Evolutionary conservation across 2,888 invertebrate species (phyloP), one percentile per base, ranked within the genome.

Genomic region (Augiades crinisus): DNA sequence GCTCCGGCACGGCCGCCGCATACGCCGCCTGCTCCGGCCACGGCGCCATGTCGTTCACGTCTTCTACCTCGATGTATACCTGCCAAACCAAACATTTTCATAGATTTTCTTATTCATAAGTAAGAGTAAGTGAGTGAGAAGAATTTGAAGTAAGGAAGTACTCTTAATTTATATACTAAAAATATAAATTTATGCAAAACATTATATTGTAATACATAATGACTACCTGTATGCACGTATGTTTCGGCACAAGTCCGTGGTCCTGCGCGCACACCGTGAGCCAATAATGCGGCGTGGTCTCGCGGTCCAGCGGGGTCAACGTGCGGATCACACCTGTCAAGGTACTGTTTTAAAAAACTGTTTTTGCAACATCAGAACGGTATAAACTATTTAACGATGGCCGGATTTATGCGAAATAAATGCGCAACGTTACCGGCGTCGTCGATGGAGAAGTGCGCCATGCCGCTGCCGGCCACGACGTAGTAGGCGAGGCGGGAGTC

Each of bases 41-140:
- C 47, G 99, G 99, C 34, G 94, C 94, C 91, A 98, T 97, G 91
- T 99, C 99, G 88, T 99, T 99, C 72, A 95, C 96, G 87, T 99
- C 98, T 63, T 93, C 89, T 59, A 99, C 95, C 73, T 95, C 93
- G 34, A 90, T 67, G 75, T 77, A 86, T 52, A 89, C 82, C 81
- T 84, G 70, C 55, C 10, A 4, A 27, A 4, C 10, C n/a, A n/a
- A 27, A 2, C 5, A 27, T 8, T 5, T 3, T 22, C 4, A 22
- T 6, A 22, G 19, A 3, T 2, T 19, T 19, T 19, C 19, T 19
- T 5, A 5, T 19, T n/a, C n/a, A n/a, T n/a, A n/a, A n/a, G n/a
- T n/a, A n/a, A n/a, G n/a, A n/a, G n/a, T n/a, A n/a, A n/a, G n/a
- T n/a, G n/a, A n/a, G n/a, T n/a, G n/a, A n/a, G n/a, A n/a, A n/a